Evolutionary conservation across 2,888 invertebrate species (phyloP).

Genomic region (Idaea biselata): DNA sequence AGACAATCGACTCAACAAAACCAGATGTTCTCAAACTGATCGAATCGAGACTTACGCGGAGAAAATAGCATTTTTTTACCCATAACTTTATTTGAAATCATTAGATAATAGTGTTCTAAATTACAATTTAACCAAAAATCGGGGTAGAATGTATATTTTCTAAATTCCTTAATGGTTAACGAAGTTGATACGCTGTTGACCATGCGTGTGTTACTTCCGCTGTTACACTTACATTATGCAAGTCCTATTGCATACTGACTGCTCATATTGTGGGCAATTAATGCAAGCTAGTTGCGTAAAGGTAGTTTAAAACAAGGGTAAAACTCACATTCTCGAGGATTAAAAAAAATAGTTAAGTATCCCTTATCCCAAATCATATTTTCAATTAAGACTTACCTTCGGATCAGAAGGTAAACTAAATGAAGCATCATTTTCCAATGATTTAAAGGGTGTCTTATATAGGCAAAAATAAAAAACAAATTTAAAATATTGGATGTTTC

Average conservation of each 20-base stretch:
- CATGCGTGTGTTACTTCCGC: constrained; percentile 20
- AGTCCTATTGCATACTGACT: constrained; percentile 11
- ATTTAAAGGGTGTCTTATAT: constrained; percentile 42
- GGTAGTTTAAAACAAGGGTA: background rate
- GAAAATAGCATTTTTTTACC: no score
- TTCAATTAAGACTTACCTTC: constrained; percentile 31
- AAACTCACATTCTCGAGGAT: background rate
- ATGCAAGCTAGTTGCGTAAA: constrained; percentile 7
- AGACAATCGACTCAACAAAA: no score
- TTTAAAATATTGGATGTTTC: background rate
- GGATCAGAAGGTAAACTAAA: constrained; percentile 33
- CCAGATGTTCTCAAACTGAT: no score
- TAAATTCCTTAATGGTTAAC: background rate
- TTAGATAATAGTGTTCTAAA: no score
- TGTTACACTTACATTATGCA: constrained; percentile 14
- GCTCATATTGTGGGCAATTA: constrained; percentile 6
- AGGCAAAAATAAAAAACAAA: constrained; percentile 24
- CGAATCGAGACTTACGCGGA: no score
- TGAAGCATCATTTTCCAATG: constrained; percentile 44
- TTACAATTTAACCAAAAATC: background rate
- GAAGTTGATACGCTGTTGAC: constrained; percentile 18
- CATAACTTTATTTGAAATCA: no score
- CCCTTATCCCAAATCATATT: no score
- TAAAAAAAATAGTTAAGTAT: no score
- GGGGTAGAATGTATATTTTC: background rate